Percentiles rank a stretch among this genome's conserved stretches.
Evolutionary conservation across 2,888 invertebrate species (phyloP).

Genomic region (Lasioglossum vierecki): DNA sequence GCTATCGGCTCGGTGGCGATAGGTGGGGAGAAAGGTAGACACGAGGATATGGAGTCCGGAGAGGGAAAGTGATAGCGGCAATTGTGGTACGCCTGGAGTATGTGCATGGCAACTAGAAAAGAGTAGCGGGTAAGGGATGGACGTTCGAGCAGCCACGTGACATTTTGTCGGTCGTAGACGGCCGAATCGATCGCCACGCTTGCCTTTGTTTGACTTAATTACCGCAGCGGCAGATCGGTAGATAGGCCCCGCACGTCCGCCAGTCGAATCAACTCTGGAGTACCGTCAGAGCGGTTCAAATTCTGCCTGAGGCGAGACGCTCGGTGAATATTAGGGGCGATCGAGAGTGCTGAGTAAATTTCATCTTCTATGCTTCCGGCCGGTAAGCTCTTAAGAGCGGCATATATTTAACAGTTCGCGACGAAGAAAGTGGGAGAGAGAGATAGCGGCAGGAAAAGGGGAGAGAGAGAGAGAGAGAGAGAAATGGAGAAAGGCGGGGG

Average conservation of each 20-base stretch:
- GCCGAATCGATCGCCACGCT: slow-evolving; percentile 70
- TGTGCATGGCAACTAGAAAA: slow-evolving; percentile 13
- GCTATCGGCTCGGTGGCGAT: slow-evolving; percentile 10
- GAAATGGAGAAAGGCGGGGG: not conserved
- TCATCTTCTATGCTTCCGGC: slow-evolving; percentile 65
- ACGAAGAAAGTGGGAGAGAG: slow-evolving; percentile 20
- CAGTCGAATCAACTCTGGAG: slow-evolving; percentile 50
- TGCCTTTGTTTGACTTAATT: slow-evolving; percentile 74
- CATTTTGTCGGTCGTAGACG: slow-evolving; percentile 66
- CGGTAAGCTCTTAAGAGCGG: slow-evolving; percentile 66
- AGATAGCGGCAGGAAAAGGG: not conserved
- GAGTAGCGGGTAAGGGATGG: not conserved
- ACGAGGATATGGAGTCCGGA: not conserved
- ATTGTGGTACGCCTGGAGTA: slow-evolving; percentile 4
- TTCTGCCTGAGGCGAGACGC: slow-evolving; percentile 48
- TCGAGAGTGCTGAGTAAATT: slow-evolving; percentile 70
- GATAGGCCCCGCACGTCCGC: slow-evolving; percentile 68
- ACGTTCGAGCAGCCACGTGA: slow-evolving; percentile 56
- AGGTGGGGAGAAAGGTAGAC: not conserved
- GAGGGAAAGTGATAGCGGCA: slow-evolving; percentile 47
- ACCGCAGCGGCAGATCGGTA: slow-evolving; percentile 68
- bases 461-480: not conserved
- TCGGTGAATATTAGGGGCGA: slow-evolving; percentile 64
- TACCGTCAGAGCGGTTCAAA: slow-evolving; percentile 44
- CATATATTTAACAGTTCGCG: slow-evolving; percentile 47